A percentile compares a stretch with the other conserved stretches of the same genome.
phyloP scores from a whole-genome alignment of 2,113 vertebrate species.

The Ovis canadensis region DNA sequence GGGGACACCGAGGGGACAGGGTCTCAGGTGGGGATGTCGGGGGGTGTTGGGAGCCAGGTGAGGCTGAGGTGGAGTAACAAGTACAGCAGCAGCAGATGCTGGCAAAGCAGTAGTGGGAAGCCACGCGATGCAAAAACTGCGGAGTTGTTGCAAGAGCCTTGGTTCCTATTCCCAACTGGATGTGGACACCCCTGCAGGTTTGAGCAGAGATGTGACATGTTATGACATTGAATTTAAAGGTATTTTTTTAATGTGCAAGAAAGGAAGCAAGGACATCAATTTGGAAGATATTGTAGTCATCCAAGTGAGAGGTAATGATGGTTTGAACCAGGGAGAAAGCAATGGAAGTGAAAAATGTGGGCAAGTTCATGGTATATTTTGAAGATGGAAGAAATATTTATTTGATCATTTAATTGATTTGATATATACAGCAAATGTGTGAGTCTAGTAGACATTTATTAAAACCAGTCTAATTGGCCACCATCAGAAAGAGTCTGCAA shows the following conservation, averaged over 20 bases:
- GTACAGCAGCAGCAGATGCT: neutral
- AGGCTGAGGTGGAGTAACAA: no score
- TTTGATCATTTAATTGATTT: neutral
- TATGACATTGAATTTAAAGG: neutral
- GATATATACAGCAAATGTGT: neutral
- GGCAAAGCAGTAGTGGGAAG: neutral
- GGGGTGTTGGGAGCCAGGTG: neutral
- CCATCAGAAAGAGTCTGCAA: neutral
- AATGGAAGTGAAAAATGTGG: neutral
- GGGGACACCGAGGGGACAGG: neutral
- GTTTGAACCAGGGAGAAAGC: neutral
- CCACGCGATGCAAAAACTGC: fast-evolving
- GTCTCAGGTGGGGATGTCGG: fast-evolving
- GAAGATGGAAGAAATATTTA: neutral
- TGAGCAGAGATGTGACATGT: neutral
- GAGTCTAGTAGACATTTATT: neutral
- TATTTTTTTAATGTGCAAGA: neutral
- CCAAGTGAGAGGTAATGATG: neutral
- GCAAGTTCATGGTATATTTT: neutral
- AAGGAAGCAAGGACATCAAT: neutral
- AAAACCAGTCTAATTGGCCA: neutral
- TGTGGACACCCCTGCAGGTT: neutral
- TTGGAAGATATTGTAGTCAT: neutral
- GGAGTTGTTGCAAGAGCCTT: neutral
- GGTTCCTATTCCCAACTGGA: fast-evolving